Conservation (phyloP, 2,888 invertebrate species). For the Pristionchus maxplancki region DNA sequence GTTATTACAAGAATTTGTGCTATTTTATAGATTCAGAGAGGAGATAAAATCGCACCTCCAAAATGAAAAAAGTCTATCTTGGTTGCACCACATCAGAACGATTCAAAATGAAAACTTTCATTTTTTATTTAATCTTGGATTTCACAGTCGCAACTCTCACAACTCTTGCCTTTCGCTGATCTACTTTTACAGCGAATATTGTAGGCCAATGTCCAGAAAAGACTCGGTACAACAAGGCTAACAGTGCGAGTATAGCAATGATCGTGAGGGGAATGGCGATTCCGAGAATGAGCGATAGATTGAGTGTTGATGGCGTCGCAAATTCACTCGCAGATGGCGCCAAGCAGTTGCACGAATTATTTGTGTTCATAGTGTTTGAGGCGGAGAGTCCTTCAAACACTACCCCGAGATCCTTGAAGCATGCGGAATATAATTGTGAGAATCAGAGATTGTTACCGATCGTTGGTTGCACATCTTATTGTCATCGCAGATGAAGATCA, state of each 20-base stretch:
- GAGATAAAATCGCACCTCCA: no score
- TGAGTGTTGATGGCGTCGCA: background rate
- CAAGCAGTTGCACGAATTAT: background rate
- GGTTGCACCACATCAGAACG: no score
- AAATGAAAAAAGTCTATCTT: no score
- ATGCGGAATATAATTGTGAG: background rate
- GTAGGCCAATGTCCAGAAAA: background rate
- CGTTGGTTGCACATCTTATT: background rate
- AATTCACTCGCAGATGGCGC: background rate
- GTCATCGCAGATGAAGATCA: background rate
- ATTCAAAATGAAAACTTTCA: no score
- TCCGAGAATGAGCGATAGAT: background rate
- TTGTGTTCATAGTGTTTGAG: background rate
- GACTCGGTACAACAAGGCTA: background rate
- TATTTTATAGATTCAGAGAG: no score
- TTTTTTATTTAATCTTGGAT: background rate
- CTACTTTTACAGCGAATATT: background rate
- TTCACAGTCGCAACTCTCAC: background rate
- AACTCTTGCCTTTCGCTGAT: background rate
- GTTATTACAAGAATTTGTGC: no score
- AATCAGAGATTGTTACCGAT: background rate
- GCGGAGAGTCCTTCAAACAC: background rate
- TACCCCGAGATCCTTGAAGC: background rate
- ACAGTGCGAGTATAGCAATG: background rate
- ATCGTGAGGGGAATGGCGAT: background rate